phyloP scores from a whole-genome alignment of 2,113 vertebrate species.

The Reinhardtius hippoglossoides region DNA sequence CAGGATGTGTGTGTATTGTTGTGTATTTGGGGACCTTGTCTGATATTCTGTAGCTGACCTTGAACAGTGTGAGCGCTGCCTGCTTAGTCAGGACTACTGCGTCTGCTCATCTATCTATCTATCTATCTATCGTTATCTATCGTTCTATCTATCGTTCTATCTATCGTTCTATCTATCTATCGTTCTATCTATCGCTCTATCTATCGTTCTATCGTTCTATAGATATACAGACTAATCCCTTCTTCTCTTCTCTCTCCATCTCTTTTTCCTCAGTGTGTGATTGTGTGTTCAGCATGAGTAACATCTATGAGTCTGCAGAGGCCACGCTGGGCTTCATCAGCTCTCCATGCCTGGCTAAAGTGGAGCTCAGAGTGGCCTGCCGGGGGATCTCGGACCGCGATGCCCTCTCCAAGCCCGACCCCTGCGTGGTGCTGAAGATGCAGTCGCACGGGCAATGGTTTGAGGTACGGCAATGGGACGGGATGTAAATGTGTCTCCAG shows the following conservation, averaged over 20 bases:
- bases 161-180: slow-evolving; percentile 29
- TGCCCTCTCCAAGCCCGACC: slow-evolving; percentile 87
- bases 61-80: slow-evolving; percentile 24
- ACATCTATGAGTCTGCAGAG: slow-evolving; percentile 86
- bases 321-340: slow-evolving; percentile 86
- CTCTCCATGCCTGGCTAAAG: slow-evolving; percentile 88
- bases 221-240: neutral
- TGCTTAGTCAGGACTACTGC: slow-evolving; percentile 75
- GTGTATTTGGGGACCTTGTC: slow-evolving; percentile 41
- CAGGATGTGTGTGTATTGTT: slow-evolving; percentile 17
- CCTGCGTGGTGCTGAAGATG: slow-evolving; percentile 89
- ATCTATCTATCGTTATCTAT: slow-evolving; percentile 25
- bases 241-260: slow-evolving; percentile 30
- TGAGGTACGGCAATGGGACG: slow-evolving; percentile 80
- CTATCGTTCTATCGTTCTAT: neutral
- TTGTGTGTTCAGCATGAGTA: slow-evolving; percentile 78
- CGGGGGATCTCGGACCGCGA: slow-evolving; percentile 87
- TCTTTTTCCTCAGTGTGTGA: slow-evolving; percentile 55
- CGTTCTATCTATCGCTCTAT: slow-evolving; percentile 20
- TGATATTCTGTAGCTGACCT: slow-evolving; percentile 15
- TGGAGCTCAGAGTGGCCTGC: slow-evolving; percentile 89
- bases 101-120: slow-evolving; percentile 39
- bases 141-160: slow-evolving; percentile 36
- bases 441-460: slow-evolving; percentile 89
- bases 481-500: neutral